Percentiles rank a stretch among this genome's conserved stretches.
Conservation (phyloP, 2,113 vertebrate species). For the cat (Felis catus) region DNA sequence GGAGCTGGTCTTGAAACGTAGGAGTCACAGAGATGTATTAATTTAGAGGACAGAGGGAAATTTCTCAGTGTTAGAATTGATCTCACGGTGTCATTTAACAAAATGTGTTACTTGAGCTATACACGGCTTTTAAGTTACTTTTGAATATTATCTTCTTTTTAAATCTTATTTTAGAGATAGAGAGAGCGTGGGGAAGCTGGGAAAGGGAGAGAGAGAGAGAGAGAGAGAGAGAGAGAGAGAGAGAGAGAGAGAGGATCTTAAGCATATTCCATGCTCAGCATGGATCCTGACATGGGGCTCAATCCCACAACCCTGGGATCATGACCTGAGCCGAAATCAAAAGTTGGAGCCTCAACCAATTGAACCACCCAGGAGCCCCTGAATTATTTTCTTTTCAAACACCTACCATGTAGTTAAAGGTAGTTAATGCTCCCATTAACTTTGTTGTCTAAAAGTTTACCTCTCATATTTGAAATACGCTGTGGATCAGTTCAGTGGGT, state of each 20-base stretch:
- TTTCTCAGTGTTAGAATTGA: not conserved
- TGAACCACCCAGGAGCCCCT: no score
- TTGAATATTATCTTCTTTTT: no score
- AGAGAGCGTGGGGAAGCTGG: no score
- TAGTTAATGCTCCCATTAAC: not conserved
- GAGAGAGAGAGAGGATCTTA: no score
- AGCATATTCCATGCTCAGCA: no score
- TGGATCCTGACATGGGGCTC: no score
- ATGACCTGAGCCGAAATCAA: no score
- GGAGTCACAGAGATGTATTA: not conserved
- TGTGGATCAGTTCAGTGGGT: not conserved
- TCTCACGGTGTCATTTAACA: not conserved
- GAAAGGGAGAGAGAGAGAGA: no score
- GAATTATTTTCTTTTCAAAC: constrained; percentile 12
- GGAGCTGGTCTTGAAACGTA: not conserved
- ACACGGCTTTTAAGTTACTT: not conserved
- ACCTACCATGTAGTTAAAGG: not conserved
- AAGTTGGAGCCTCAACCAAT: no score
- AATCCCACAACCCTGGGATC: no score
- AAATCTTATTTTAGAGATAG: no score
- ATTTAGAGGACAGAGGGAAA: constrained; percentile 19
- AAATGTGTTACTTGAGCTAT: not conserved
- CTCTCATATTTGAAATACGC: not conserved
- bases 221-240: no score
- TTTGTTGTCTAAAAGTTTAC: not conserved